Evolutionary conservation across 2,113 vertebrate genomes (phyloP).

Genomic region (Bubo scandiacus): DNA sequence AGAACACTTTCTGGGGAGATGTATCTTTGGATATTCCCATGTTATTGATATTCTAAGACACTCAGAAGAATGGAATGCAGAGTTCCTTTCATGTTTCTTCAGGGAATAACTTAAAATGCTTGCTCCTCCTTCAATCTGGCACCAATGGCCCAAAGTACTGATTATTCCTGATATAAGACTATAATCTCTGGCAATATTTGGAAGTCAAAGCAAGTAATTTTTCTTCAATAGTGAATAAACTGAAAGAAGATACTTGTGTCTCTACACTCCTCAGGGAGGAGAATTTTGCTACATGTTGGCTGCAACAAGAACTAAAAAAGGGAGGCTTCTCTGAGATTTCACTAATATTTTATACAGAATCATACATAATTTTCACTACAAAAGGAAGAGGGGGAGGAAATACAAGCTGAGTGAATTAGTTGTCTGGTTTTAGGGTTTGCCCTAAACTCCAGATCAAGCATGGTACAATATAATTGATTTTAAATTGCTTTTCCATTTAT

Average conservation of each 20-base stretch:
- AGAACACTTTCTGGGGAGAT: background rate
- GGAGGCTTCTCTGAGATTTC: background rate
- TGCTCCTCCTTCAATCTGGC: background rate
- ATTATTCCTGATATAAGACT: background rate
- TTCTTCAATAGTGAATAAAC: background rate
- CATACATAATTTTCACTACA: background rate
- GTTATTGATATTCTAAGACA: background rate
- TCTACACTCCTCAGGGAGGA: background rate
- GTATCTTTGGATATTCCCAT: background rate
- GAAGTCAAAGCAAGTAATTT: background rate
- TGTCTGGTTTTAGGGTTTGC: background rate
- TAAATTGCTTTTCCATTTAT: background rate
- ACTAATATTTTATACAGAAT: background rate
- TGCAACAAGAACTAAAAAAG: background rate
- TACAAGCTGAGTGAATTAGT: background rate
- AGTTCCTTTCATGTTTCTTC: background rate
- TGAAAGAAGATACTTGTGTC: background rate
- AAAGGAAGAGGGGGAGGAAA: background rate
- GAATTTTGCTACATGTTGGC: background rate
- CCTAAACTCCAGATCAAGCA: background rate
- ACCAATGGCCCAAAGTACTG: background rate
- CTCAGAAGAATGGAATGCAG: background rate
- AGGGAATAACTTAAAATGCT: background rate
- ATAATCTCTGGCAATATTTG: background rate
- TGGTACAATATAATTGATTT: background rate